Base-by-base conservation (phyloP, 35 echinoderm and acorn worm species). In the Ptychodera flava region DNA sequence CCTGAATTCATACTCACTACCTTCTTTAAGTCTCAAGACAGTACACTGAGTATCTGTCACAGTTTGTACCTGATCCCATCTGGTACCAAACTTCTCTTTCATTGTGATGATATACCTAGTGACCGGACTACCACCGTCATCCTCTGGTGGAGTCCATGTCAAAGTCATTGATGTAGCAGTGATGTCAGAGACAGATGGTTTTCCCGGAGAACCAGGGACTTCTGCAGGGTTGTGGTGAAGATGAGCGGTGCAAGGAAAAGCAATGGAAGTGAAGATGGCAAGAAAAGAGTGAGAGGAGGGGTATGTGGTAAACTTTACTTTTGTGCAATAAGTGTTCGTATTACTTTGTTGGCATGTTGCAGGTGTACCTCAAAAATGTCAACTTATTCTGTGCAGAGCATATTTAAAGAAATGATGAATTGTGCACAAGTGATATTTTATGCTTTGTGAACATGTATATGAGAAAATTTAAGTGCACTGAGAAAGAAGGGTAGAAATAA, bases 161-260 rank as follows among this genome's bases (percentile, higher is more conserved):
- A 83, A n/a, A 1, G 28, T 36, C 82, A 83, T 83, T 33, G 33
- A 36, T 12, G 30, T 83, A 0, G 35, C 14, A 36, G 82, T 83
- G 16, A 83, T 31, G 28, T 83, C 82, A 2, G 35, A 83, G 14
- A 83, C 31, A 83, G 82, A 83, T 83, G 82, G 82, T 83, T 34
- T 83, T 36, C 37, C 16, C 37, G 82, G 82, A 35, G 82, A 29
- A 36, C 37, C 82, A 16, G 82, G 82, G 37, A 83, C 82, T 28
- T 83, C 82, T 83, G 30, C 31, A 64, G 6, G 45, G 45, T 64
- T 6, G 6, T 6, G 45, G 6, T 22, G 22, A 64, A 64, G 45
- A 12, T 64, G 45, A 12, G 45, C 45, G 22, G 45, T 64, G 45
- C 45, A 64, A 22, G 22, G 45, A 64, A 64, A 64, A 22, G 22